These are phyloP conservation scores for Hyperoplus immaculatus DNA, from an alignment of 2,797 vertebrate species.

Conservation along the genomic window DNA sequence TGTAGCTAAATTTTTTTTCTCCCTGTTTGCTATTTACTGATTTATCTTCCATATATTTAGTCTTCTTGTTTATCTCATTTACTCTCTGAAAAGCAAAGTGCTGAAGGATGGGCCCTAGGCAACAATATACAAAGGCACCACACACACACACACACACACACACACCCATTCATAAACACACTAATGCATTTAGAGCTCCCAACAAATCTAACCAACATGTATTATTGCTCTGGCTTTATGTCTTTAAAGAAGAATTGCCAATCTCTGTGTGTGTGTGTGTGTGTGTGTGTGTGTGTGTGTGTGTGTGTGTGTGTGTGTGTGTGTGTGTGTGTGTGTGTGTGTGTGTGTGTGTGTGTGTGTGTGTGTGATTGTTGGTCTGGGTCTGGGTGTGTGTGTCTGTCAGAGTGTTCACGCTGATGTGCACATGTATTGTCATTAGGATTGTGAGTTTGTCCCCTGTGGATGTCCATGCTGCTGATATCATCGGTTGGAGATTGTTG, in stretches of 20 bases:
- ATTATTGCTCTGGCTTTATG: slow-evolving; percentile 31
- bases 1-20: slow-evolving; percentile 15
- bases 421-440: slow-evolving; percentile 22
- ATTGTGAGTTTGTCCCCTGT: slow-evolving; percentile 21
- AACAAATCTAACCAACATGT: slow-evolving; percentile 37
- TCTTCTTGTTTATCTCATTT: slow-evolving; percentile 36
- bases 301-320: slow-evolving; percentile 5
- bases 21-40: slow-evolving; percentile 41
- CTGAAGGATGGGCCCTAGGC: slow-evolving; percentile 54
- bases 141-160: slow-evolving; percentile 24
- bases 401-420: neutral
- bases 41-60: slow-evolving; percentile 31
- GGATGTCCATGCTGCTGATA: slow-evolving; percentile 39
- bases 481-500: slow-evolving; percentile 47
- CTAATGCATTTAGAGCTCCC: slow-evolving; percentile 29
- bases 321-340: neutral
- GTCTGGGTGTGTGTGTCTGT: neutral
- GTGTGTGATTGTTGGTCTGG: no score
- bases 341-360: neutral
- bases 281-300: slow-evolving; percentile 2
- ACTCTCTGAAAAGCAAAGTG: slow-evolving; percentile 42
- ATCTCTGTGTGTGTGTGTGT: neutral
- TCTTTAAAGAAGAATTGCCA: slow-evolving; percentile 35
- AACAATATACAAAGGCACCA: slow-evolving; percentile 25
- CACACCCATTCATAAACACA: slow-evolving; percentile 15